Base-by-base conservation (phyloP, 2,113 vertebrate species). In the Cyprinus carpio region DNA sequence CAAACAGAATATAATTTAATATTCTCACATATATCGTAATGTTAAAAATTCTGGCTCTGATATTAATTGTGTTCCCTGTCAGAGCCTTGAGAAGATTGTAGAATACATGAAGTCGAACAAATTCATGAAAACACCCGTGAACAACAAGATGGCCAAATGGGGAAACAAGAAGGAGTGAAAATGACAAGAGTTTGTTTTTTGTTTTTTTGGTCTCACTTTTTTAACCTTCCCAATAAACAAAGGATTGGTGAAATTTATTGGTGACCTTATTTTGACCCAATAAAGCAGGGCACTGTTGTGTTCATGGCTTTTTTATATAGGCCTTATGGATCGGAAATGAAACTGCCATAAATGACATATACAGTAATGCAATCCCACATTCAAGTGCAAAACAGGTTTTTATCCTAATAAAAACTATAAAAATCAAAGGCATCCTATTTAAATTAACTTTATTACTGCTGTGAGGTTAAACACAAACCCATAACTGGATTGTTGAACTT, bases 71-170 rank as follows among this genome's bases (percentile, higher is more conserved):
- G 23, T 81, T 46, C 87, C 34, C 31, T 72, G 31, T 18, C 84
- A 98, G 97, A 96, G 93, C 60, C 91, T 97, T 91, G 96, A 97
- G 84, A 97, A 96, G 91, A 96, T 98, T 31, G 92, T 93, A 23
- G 93, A 93, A 58, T 98, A 96, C 93, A 94, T 98, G 94, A 96
- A 96, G 86, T 97, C 94, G 0, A 83, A 82, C 81, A 90, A 75
- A 76, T 95, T 93, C 89, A 92, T 94, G 0, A 94, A 94, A 89
- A 85, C 87, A 49, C 94, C 94, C 0, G 91, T 95, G 84, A 94
- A 94, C 88, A 94, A 92, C 92, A 95, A 91, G 91, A 95, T 94
- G 92, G 94, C 94, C 67, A 94, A 93, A 81, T 95, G 94, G 94
- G 94, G 94, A 6, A 89, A 93, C 89, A 89, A 93, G 80, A 92